Conservation (phyloP, 1,140 invertebrate genomes). For the Drosophila yakuba region DNA sequence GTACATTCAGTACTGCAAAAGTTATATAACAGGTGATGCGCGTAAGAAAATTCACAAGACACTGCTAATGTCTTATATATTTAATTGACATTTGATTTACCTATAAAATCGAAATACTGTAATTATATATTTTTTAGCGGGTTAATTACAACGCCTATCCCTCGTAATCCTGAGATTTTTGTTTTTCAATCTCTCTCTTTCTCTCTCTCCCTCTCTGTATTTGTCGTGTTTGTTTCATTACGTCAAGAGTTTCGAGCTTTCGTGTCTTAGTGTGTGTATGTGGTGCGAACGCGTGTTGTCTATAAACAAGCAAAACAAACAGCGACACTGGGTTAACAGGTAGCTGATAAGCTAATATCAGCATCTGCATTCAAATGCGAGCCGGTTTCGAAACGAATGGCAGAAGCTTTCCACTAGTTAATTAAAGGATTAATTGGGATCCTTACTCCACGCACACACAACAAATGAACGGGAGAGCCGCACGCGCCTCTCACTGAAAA, state of each 20-base stretch:
- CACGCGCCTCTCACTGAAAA: slow-evolving; percentile 28
- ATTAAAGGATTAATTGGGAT: slow-evolving; percentile 6
- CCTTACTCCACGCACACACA: not conserved
- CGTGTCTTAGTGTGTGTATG: not conserved
- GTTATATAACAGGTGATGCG: too few relatives aligned
- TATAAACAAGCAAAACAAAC: slow-evolving; percentile 16
- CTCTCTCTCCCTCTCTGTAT: not conserved
- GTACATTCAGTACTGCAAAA: too few relatives aligned
- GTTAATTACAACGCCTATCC: not conserved
- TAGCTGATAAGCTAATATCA: slow-evolving; percentile 36
- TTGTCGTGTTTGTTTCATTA: slow-evolving; percentile 16
- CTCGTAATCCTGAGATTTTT: slow-evolving; percentile 6
- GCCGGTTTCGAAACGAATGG: slow-evolving; percentile 18
- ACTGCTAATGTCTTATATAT: not conserved
- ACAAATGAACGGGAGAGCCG: slow-evolving; percentile 13
- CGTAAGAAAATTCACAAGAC: too few relatives aligned
- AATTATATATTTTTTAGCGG: not conserved
- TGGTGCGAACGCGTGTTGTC: slow-evolving; percentile 27
- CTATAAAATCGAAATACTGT: too few relatives aligned
- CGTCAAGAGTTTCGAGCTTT: slow-evolving; percentile 11
- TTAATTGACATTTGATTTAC: not conserved
- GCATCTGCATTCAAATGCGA: slow-evolving; percentile 6
- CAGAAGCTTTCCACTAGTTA: slow-evolving; percentile 4
- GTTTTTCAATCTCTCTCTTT: not conserved
- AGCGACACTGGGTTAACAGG: slow-evolving; percentile 8